Percentiles rank a stretch among this genome's conserved stretches.
Evolutionary conservation across 2,888 invertebrate species (phyloP).

Genomic region (Paralinhomoeus sp.): DNA sequence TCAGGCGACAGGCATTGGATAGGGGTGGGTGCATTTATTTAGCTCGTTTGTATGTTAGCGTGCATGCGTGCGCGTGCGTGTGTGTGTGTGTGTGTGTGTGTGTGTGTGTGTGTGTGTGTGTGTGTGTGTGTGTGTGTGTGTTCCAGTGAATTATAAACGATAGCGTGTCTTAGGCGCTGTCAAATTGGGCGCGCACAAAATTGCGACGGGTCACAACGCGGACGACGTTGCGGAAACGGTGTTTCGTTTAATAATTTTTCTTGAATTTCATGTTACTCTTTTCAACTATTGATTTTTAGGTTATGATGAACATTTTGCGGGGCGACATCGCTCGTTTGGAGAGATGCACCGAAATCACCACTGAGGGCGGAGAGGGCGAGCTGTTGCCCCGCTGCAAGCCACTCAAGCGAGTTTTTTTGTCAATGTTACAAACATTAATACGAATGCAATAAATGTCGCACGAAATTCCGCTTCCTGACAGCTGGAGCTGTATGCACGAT

Average conservation of each 20-base stretch:
- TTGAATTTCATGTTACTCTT: background rate
- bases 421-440: too few relatives aligned
- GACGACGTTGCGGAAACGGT: conserved; percentile 86
- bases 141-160: too few relatives aligned
- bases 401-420: too few relatives aligned
- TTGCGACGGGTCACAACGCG: conserved; percentile 55
- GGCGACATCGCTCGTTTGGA: conserved; percentile 82
- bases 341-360: conserved; percentile 57
- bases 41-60: background rate
- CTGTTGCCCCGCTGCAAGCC: too few relatives aligned
- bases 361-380: conserved; percentile 3
- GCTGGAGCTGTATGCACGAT: background rate
- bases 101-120: conserved; percentile 46
- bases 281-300: conserved; percentile 1
- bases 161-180: too few relatives aligned
- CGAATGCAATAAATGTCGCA: too few relatives aligned
- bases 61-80: too few relatives aligned
- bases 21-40: conserved; percentile 31
- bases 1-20: conserved; percentile 80
- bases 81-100: too few relatives aligned
- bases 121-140: too few relatives aligned
- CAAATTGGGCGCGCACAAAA: conserved; percentile 60
- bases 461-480: background rate
- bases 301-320: conserved; percentile 41
- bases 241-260: background rate